Conservation (phyloP, 2,797 vertebrate genomes). For the Mastacembelus armatus region DNA sequence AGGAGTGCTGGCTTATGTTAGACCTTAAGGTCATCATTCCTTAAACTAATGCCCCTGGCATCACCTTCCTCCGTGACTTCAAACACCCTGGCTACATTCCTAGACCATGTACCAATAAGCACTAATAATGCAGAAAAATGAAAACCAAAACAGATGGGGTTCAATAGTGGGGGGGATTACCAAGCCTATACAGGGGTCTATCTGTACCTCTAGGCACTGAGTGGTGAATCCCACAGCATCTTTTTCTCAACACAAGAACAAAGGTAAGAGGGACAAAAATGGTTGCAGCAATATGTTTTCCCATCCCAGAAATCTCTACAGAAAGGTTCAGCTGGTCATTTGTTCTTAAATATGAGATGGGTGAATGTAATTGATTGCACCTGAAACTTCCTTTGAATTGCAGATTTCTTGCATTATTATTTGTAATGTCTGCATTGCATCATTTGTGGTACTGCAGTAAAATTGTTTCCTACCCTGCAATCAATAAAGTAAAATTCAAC, state of each 20-base stretch:
- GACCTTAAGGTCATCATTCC: conserved; percentile 85
- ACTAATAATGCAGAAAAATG: conserved; percentile 90
- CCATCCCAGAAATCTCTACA: conserved; percentile 40
- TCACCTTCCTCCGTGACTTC: conserved; percentile 85
- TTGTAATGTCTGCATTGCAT: conserved; percentile 14
- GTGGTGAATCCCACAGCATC: conserved; percentile 74
- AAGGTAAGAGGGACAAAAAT: conserved; percentile 49
- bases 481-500: conserved; percentile 20
- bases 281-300: conserved; percentile 58
- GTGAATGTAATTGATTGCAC: conserved; percentile 9
- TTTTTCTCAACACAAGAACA: conserved; percentile 73
- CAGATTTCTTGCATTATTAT: conserved; percentile 18
- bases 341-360: conserved; percentile 14
- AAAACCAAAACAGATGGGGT: conserved; percentile 90
- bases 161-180: conserved; percentile 86
- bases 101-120: conserved; percentile 89
- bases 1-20: conserved; percentile 82
- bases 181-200: conserved; percentile 80
- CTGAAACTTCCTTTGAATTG: conserved; percentile 3
- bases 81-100: conserved; percentile 87
- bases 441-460: conserved; percentile 22
- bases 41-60: conserved; percentile 85
- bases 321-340: conserved; percentile 44
- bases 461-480: conserved; percentile 24
- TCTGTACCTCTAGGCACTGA: conserved; percentile 80